Conservation (phyloP, 2,797 vertebrate species). For the Sebastes kiyomatsui region DNA sequence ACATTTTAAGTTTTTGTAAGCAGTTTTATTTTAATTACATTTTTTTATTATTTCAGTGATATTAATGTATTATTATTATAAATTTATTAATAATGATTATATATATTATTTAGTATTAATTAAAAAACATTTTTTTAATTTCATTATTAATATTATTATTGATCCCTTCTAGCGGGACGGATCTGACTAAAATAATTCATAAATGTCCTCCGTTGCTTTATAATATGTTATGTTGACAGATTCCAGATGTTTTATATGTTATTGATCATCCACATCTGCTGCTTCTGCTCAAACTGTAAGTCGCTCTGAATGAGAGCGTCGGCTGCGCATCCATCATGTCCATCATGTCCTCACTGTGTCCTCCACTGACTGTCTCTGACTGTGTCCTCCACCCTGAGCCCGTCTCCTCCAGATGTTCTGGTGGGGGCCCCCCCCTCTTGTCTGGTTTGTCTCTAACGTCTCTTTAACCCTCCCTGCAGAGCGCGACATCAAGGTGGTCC, state of each 20-base stretch:
- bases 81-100: no score
- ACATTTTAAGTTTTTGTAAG: neutral
- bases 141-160: neutral
- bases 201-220: neutral
- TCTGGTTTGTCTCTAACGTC: neutral
- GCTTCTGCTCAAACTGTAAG: slow-evolving; percentile 41
- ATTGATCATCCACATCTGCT: neutral
- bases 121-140: no score
- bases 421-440: neutral
- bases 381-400: neutral
- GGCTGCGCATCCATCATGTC: slow-evolving; percentile 15
- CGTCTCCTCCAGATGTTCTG: neutral
- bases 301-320: slow-evolving; percentile 51
- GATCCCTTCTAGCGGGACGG: neutral
- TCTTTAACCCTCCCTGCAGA: slow-evolving; percentile 77
- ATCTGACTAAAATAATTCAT: neutral
- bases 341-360: neutral
- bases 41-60: no score
- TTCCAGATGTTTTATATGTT: neutral
- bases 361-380: neutral
- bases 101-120: no score
- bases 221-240: neutral
- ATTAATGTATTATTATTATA: no score
- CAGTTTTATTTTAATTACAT: no score
- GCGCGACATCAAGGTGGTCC: slow-evolving; percentile 93